These are phyloP conservation scores for Clarias fuscus DNA, from an alignment of 2,797 vertebrate genomes.

Conservation along the genomic window DNA sequence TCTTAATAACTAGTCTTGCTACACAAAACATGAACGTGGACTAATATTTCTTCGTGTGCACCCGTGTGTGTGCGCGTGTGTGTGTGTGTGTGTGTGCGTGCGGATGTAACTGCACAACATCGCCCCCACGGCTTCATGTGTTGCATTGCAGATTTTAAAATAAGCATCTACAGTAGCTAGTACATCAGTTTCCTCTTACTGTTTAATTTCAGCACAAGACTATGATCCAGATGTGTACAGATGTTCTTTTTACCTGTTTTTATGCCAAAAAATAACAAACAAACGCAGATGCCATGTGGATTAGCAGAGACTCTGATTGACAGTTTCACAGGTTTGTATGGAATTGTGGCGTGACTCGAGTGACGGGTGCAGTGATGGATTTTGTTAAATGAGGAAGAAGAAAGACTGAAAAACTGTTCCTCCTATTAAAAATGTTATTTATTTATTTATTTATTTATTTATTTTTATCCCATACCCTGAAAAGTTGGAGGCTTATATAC, in stretches of 20 bases:
- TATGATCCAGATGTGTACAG: not conserved
- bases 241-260: not conserved
- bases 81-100: not conserved
- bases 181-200: not conserved
- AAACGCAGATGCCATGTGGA: not conserved
- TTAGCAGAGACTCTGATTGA: not conserved
- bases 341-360: not conserved
- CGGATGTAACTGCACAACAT: not conserved
- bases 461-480: not conserved
- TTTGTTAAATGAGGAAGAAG: not conserved
- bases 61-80: not conserved
- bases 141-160: not conserved
- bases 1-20: not conserved
- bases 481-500: too few species aligned
- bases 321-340: not conserved
- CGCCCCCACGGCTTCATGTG: slow-evolving; percentile 15
- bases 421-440: not conserved
- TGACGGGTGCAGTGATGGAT: not conserved
- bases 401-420: not conserved
- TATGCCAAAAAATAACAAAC: not conserved
- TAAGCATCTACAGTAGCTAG: too few species aligned
- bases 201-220: not conserved
- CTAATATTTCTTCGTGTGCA: not conserved
- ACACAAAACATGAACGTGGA: not conserved
- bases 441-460: not conserved